Base-by-base conservation (phyloP, 2,797 vertebrate genomes). In the Spinibarbus caldwelli region DNA sequence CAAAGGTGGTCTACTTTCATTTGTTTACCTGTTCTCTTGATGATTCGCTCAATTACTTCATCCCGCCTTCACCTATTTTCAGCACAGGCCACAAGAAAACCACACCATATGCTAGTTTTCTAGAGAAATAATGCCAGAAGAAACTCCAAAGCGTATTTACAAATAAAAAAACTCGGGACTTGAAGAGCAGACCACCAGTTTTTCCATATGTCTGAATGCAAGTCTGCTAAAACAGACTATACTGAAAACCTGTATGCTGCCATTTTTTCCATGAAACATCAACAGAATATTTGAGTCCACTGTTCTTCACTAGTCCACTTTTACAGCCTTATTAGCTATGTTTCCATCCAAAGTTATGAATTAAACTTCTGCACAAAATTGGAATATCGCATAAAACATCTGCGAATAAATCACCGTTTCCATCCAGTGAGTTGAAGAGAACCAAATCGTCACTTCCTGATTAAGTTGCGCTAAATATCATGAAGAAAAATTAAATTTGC, bases 1-100 rank as follows among this genome's bases (percentile, higher is more conserved):
- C 34, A 81, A 81, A 70, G 66, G 34, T 81, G 80, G 59, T 34
- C n/a, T 26, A 84, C 47, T 78, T 54, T 62, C 49, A 82, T 62
- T 45, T 47, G 68, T 54, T 54, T 78, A 77, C n/a, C 10, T 52
- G 62, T 78, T 78, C 82, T 83, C 31, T 66, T 76, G 21, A 64
- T 83, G 54, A 64, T 64, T 47, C 5, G 1, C 43, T 68, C 45
- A 68, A 80, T 68, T 36, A 19, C 29, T 67, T 67, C 43, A 67
- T 31, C 57, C 36, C 9, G 5, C 52, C 57, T 62, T 64, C 77
- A 64, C 15, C 38, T 79, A 31, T 80, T 80, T 78, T 66, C 77
- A 64, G 57, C 38, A 21, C 15, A 31, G 36, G 38, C 57, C 38
- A 43, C 57, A 64, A 64, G n/a, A n/a, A 45, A 45, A 64, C 38